phyloP scores from a whole-genome alignment of 2,113 vertebrate genomes.

The Phrynosoma platyrhinos region DNA sequence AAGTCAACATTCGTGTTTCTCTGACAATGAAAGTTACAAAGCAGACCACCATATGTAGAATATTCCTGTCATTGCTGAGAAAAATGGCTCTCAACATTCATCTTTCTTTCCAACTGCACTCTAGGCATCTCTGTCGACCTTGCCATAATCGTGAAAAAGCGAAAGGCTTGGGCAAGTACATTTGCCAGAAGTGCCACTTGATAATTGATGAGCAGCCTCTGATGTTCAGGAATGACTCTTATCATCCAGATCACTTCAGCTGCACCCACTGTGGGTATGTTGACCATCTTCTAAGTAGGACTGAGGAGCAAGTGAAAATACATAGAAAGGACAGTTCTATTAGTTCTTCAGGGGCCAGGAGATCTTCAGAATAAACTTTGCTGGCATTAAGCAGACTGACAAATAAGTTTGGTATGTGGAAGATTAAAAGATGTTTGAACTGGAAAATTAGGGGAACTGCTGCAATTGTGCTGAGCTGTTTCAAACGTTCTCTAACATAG shows the following conservation, averaged over 20 bases:
- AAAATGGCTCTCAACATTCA: constrained; percentile 26
- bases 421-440: background rate
- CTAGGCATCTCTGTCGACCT: constrained; percentile 80
- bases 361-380: constrained; percentile 4
- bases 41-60: background rate
- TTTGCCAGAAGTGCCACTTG: constrained; percentile 82
- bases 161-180: constrained; percentile 79
- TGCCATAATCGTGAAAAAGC: constrained; percentile 83
- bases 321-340: background rate
- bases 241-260: constrained; percentile 83
- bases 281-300: background rate
- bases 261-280: constrained; percentile 82
- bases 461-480: constrained; percentile 17
- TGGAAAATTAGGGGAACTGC: constrained; percentile 8
- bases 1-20: background rate
- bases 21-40: background rate
- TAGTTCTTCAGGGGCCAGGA: background rate
- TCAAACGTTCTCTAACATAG: background rate
- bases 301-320: background rate
- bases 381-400: constrained; percentile 17
- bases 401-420: constrained; percentile 2
- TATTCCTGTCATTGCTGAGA: background rate
- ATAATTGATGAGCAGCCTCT: constrained; percentile 82
- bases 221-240: constrained; percentile 80
- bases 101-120: constrained; percentile 31